phyloP scores from a whole-genome alignment of 2,797 vertebrate genomes.

The Lates japonicus region DNA sequence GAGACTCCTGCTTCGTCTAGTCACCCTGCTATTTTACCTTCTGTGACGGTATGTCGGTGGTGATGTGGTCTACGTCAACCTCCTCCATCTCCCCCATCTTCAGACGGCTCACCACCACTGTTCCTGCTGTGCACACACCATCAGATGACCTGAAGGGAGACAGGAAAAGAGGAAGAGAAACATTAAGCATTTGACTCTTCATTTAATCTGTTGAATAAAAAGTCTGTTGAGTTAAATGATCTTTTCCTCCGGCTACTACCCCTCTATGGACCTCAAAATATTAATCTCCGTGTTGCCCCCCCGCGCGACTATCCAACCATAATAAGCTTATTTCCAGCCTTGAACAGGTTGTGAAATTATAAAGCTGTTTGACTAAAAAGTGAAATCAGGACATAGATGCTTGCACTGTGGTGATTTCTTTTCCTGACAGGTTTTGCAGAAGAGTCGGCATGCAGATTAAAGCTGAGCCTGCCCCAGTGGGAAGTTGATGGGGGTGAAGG shows the following conservation, averaged over 20 bases:
- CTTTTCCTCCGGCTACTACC: slow-evolving; percentile 24
- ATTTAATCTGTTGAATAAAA: slow-evolving; percentile 43
- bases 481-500: slow-evolving; percentile 32
- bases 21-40: slow-evolving; percentile 85
- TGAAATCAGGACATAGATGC: slow-evolving; percentile 44
- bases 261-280: slow-evolving; percentile 29
- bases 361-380: slow-evolving; percentile 52
- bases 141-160: slow-evolving; percentile 88
- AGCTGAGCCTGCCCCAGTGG: slow-evolving; percentile 7
- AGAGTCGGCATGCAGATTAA: slow-evolving; percentile 48
- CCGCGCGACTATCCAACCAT: slow-evolving; percentile 25
- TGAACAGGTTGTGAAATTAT: slow-evolving; percentile 60
- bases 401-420: slow-evolving; percentile 43
- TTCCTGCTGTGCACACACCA: slow-evolving; percentile 93
- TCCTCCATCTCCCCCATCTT: slow-evolving; percentile 97
- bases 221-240: slow-evolving; percentile 28
- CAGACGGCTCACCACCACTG: slow-evolving; percentile 93
- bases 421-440: slow-evolving; percentile 46
- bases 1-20: slow-evolving; percentile 32
- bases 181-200: slow-evolving; percentile 10
- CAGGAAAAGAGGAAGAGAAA: slow-evolving; percentile 13
- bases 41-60: slow-evolving; percentile 89
- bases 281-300: slow-evolving; percentile 30
- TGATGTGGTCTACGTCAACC: slow-evolving; percentile 90
- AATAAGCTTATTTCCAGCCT: slow-evolving; percentile 60